These are phyloP conservation scores for Corythoichthys intestinalis DNA, from an alignment of 2,113 vertebrate species.

Conservation along the genomic window DNA sequence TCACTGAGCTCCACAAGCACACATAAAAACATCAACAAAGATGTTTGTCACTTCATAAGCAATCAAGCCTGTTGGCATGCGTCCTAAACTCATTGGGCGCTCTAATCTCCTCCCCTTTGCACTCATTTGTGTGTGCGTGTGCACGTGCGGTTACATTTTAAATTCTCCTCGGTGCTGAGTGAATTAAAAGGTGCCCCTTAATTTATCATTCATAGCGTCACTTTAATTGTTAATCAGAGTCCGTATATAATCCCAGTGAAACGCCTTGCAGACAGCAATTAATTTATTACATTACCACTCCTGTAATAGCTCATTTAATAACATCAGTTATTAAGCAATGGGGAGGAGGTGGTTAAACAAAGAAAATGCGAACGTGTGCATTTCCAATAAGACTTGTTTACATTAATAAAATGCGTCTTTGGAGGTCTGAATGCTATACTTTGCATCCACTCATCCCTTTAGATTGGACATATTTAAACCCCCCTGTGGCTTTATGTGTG, in stretches of 20 bases:
- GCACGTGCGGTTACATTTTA: conserved; percentile 18
- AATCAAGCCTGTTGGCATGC: conserved; percentile 48
- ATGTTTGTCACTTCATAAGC: conserved; percentile 49
- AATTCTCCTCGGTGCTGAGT: conserved; percentile 36
- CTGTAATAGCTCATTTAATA: conserved; percentile 29
- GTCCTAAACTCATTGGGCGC: conserved; percentile 53
- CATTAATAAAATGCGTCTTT: neutral
- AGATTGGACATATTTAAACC: neutral
- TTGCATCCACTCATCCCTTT: neutral
- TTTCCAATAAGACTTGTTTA: neutral
- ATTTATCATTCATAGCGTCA: conserved; percentile 45
- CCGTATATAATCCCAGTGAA: conserved; percentile 21
- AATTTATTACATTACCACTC: conserved; percentile 21
- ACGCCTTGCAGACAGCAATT: conserved; percentile 13
- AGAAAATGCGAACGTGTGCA: neutral
- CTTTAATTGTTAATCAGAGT: conserved; percentile 47
- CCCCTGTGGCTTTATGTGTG: neutral
- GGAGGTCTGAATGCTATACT: conserved; percentile 4
- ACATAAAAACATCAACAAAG: conserved; percentile 18
- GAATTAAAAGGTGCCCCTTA: conserved; percentile 51
- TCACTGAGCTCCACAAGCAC: conserved; percentile 16
- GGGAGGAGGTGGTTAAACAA: conserved; percentile 8
- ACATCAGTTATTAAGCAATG: conserved; percentile 7
- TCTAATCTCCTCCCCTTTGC: conserved; percentile 50
- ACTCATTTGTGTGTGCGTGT: conserved; percentile 41